phyloP scores from a whole-genome alignment of 2,113 vertebrate genomes.

The Typhlomys cinereus region DNA sequence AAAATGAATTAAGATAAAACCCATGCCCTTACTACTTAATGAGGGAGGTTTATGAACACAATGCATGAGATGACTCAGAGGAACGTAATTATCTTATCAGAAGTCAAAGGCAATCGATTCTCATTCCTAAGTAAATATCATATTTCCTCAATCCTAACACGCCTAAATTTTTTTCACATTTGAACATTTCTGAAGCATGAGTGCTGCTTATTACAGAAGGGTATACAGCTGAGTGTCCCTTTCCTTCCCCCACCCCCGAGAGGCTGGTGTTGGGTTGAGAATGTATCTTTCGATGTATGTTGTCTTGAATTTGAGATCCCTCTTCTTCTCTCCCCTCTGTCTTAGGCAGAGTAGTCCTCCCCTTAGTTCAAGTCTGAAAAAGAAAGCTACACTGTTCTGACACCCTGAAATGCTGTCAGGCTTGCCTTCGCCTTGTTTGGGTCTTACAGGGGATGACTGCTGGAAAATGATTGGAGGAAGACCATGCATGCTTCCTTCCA shows the following conservation, averaged over 20 bases:
- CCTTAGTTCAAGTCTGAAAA: background rate
- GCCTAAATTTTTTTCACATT: constrained; percentile 48
- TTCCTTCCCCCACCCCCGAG: background rate
- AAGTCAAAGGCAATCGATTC: constrained; percentile 77
- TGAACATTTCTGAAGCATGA: constrained; percentile 42
- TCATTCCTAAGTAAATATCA: constrained; percentile 85
- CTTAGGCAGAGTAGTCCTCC: background rate
- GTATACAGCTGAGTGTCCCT: background rate
- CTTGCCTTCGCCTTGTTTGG: background rate
- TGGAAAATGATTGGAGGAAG: background rate
- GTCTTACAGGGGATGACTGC: background rate
- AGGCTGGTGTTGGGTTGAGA: background rate
- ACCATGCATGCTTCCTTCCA: background rate
- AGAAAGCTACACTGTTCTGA: background rate
- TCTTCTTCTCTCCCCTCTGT: background rate
- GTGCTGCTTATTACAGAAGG: background rate
- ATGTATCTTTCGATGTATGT: rapidly evolving
- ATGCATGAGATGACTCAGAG: constrained; percentile 84
- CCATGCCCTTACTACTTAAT: constrained; percentile 81
- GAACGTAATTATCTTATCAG: constrained; percentile 85
- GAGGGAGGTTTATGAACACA: constrained; percentile 82
- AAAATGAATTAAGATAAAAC: constrained; percentile 86
- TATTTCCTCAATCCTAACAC: constrained; percentile 76
- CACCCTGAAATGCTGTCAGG: background rate
- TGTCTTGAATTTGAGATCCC: background rate